phyloP scores from a whole-genome alignment of 2,797 vertebrate genomes.

The Zenarchopterus dispar region DNA sequence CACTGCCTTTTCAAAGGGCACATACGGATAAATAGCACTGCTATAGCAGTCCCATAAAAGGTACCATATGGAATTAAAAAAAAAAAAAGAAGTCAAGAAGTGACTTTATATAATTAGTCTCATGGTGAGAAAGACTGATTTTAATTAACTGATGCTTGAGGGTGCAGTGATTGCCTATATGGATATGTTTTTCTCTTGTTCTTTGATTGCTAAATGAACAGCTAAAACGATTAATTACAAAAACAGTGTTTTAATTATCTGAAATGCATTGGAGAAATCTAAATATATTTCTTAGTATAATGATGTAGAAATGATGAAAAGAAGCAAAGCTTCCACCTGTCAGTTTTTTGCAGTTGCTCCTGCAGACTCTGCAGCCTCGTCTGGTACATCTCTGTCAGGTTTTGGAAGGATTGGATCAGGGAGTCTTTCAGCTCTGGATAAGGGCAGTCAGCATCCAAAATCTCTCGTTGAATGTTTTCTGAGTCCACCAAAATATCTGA shows the following conservation, averaged over 20 bases:
- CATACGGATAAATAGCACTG: background rate
- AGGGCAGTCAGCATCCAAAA: slow-evolving; percentile 85
- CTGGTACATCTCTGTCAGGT: slow-evolving; percentile 81
- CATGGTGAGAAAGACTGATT: slow-evolving; percentile 28
- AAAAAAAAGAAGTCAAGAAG: background rate
- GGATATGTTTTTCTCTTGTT: slow-evolving; percentile 38
- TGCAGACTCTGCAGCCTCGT: slow-evolving; percentile 77
- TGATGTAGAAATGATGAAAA: background rate
- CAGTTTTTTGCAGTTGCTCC: slow-evolving; percentile 72
- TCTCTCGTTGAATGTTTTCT: slow-evolving; percentile 78
- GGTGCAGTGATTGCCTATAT: slow-evolving; percentile 29
- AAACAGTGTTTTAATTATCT: too few species aligned
- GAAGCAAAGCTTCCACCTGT: slow-evolving; percentile 73
- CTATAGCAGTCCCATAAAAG: slow-evolving; percentile 12
- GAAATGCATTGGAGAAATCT: too few species aligned
- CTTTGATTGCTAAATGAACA: background rate
- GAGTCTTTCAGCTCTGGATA: slow-evolving; percentile 86
- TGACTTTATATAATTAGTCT: slow-evolving; percentile 48
- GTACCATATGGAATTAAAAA: slow-evolving; percentile 19
- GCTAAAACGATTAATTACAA: too few species aligned
- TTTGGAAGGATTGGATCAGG: slow-evolving; percentile 82
- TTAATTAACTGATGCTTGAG: slow-evolving; percentile 20
- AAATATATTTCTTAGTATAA: too few species aligned
- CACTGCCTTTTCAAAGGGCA: background rate
- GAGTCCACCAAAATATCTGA: slow-evolving; percentile 49